phyloP scores from a whole-genome alignment of 2,888 invertebrate species.

The Eristalis intricaria region DNA sequence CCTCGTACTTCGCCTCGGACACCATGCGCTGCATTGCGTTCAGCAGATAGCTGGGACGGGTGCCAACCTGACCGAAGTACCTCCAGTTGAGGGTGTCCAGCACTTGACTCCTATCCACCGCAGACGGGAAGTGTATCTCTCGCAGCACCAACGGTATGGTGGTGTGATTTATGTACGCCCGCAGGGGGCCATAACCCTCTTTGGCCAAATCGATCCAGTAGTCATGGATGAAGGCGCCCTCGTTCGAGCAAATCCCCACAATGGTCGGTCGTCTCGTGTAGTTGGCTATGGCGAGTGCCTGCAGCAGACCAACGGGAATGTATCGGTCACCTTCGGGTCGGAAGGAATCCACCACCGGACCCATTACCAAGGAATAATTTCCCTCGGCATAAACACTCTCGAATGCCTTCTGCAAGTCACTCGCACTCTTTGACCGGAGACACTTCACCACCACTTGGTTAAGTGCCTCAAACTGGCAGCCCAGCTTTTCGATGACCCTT shows the following conservation, averaged over 20 bases:
- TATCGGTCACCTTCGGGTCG: constrained; percentile 66
- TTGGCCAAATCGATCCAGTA: constrained; percentile 84
- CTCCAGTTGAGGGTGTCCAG: constrained; percentile 79
- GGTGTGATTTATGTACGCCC: constrained; percentile 83
- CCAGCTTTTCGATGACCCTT: constrained; percentile 82
- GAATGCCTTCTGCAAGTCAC: constrained; percentile 84
- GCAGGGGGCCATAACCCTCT: constrained; percentile 83
- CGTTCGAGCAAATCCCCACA: constrained; percentile 87
- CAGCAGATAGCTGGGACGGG: constrained; percentile 75
- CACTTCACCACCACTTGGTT: constrained; percentile 84
- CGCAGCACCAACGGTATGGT: constrained; percentile 84
- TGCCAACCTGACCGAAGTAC: constrained; percentile 77
- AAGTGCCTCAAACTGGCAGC: constrained; percentile 82
- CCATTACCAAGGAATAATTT: constrained; percentile 84
- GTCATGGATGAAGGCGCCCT: constrained; percentile 84
- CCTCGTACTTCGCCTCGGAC: constrained; percentile 79
- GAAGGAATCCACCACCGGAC: constrained; percentile 84
- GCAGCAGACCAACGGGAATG: constrained; percentile 80
- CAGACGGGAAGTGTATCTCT: constrained; percentile 79
- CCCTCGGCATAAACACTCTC: constrained; percentile 84
- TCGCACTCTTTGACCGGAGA: constrained; percentile 84
- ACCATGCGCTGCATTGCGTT: constrained; percentile 79
- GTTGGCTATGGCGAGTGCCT: constrained; percentile 82
- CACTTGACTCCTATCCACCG: constrained; percentile 72
- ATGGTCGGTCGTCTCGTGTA: constrained; percentile 85